Percentiles rank a stretch among this genome's conserved stretches.
Conservation (phyloP, 2,113 vertebrate genomes). For the Pseudonaja textilis region DNA sequence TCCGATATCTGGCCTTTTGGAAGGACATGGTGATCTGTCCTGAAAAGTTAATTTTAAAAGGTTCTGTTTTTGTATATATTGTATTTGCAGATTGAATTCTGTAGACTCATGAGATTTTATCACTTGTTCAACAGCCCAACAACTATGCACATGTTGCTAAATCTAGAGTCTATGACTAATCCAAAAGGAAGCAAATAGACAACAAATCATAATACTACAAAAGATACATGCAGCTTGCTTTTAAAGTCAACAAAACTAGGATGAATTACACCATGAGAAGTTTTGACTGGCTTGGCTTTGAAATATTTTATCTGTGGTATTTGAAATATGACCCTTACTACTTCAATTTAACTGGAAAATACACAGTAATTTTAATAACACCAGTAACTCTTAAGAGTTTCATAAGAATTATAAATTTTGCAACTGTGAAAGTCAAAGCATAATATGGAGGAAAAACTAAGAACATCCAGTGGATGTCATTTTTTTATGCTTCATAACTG, state of each 20-base stretch:
- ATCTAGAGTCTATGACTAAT: not conserved
- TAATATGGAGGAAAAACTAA: not conserved
- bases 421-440: not conserved
- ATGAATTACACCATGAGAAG: not conserved
- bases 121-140: not conserved
- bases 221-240: not conserved
- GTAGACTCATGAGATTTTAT: not conserved
- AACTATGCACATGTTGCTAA: not conserved
- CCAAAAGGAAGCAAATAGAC: not conserved
- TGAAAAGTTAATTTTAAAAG: not conserved
- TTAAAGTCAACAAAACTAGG: constrained; percentile 8
- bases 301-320: not conserved
- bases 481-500: not conserved
- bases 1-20: not conserved
- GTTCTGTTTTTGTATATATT: not conserved
- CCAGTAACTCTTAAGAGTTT: not conserved
- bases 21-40: not conserved
- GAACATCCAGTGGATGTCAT: not conserved
- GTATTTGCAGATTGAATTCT: not conserved
- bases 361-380: not conserved
- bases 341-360: constrained; percentile 3
- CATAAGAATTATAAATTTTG: not conserved
- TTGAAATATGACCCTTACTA: constrained; percentile 5
- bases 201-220: not conserved
- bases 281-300: not conserved